A percentile compares a stretch with the other conserved stretches of the same genome.
Conservation (phyloP, 2,113 vertebrate species). For the Perca schrenkii region DNA sequence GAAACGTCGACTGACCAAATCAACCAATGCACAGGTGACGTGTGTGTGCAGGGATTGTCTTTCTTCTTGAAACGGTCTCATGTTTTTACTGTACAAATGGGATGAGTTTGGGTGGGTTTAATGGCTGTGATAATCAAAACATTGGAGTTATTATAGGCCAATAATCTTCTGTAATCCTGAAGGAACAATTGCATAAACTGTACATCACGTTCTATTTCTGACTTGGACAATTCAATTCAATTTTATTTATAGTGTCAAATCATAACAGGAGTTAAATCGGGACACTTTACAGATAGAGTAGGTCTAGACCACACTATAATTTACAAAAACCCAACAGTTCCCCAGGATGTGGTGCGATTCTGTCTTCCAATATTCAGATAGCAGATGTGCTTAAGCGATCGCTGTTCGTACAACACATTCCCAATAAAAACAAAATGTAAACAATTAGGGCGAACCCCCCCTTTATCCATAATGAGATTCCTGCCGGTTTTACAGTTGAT, state of each 20-base stretch:
- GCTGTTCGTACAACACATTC: slow-evolving; percentile 11
- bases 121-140: slow-evolving; percentile 21
- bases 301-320: too few species aligned
- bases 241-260: too few species aligned
- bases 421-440: slow-evolving; percentile 33
- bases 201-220: background rate
- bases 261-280: too few species aligned
- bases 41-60: too few species aligned
- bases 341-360: slow-evolving; percentile 34
- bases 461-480: slow-evolving; percentile 66
- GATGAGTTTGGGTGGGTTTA: slow-evolving; percentile 29
- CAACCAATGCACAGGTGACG: too few species aligned
- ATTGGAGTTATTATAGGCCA: slow-evolving; percentile 35
- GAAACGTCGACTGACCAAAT: too few species aligned
- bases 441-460: slow-evolving; percentile 26
- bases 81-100: slow-evolving; percentile 38
- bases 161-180: slow-evolving; percentile 48
- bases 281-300: too few species aligned
- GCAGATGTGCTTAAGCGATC: slow-evolving; percentile 28
- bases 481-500: slow-evolving; percentile 64
- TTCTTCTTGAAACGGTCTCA: background rate
- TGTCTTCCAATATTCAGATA: slow-evolving; percentile 9
- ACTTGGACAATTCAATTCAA: slow-evolving; percentile 2
- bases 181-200: background rate
- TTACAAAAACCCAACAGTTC: too few species aligned